Evolutionary conservation across 37 sponge, comb jelly and placozoan genomes (phyloP).

Genomic region (Haliclona indistincta): DNA sequence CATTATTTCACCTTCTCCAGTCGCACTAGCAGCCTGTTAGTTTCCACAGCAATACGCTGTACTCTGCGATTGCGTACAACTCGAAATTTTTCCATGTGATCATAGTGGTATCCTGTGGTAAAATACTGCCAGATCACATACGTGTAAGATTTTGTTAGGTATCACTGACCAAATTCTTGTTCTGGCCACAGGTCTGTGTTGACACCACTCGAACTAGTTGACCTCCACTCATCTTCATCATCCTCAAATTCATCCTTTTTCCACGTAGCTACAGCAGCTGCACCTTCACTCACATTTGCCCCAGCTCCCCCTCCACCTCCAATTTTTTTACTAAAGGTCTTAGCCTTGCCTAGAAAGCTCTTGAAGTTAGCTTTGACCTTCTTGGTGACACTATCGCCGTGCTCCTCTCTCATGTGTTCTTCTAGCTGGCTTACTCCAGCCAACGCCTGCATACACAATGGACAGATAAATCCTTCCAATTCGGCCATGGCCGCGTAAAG

Average conservation of each 20-base stretch:
- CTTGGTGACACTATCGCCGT: constrained; percentile 18
- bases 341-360: constrained; percentile 57
- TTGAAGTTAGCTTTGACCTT: constrained; percentile 46
- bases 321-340: constrained; percentile 20
- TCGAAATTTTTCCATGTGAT: constrained; percentile 35
- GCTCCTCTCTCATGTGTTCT: constrained; percentile 60
- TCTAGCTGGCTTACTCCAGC: constrained; percentile 36
- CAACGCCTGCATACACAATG: constrained; percentile 56
- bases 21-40: constrained; percentile 65
- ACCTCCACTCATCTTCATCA: background rate
- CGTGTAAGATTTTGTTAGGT: background rate
- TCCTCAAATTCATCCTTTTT: constrained; percentile 1
- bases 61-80: constrained; percentile 19
- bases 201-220: constrained; percentile 46
- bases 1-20: constrained; percentile 60
- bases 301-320: background rate
- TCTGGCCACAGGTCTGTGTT: constrained; percentile 48
- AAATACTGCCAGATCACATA: background rate
- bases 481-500: constrained; percentile 64
- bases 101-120: constrained; percentile 10
- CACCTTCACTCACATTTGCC: constrained; percentile 7
- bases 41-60: constrained; percentile 41
- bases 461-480: constrained; percentile 77
- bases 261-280: constrained; percentile 32
- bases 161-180: constrained; percentile 58